Percentiles rank a stretch among this genome's conserved stretches.
Evolutionary conservation across 2,888 invertebrate species (phyloP).

Genomic region (Carpatolechia fugitivella): DNA sequence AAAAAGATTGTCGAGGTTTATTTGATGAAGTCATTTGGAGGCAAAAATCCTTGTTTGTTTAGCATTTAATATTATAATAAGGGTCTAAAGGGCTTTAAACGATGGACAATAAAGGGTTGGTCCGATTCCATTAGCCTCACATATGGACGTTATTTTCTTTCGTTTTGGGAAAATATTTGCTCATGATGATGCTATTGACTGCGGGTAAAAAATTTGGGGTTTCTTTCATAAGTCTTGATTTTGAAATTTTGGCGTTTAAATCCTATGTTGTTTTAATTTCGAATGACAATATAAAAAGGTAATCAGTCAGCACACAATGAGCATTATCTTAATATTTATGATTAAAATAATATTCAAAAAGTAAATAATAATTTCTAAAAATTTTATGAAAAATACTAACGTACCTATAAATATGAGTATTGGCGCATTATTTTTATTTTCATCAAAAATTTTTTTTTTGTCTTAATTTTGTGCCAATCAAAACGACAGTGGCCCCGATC

Average conservation of each 20-base stretch:
- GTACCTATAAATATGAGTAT: too few relatives aligned
- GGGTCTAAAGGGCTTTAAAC: constrained; percentile 58
- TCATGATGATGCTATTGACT: constrained; percentile 39
- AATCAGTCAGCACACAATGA: too few relatives aligned
- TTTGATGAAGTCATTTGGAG: constrained; percentile 63
- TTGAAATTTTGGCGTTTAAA: too few relatives aligned
- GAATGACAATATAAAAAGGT: too few relatives aligned
- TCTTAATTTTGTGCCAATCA: neutral
- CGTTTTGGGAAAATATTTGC: constrained; percentile 48
- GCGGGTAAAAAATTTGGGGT: constrained; percentile 33
- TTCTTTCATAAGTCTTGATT: too few relatives aligned
- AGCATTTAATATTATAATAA: constrained; percentile 76
- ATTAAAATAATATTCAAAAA: too few relatives aligned
- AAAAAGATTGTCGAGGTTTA: neutral
- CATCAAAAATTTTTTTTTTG: too few relatives aligned
- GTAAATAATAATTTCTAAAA: too few relatives aligned
- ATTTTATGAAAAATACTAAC: too few relatives aligned
- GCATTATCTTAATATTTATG: too few relatives aligned
- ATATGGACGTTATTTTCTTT: constrained; percentile 46
- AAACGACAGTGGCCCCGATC: constrained; percentile 32
- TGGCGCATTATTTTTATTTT: too few relatives aligned
- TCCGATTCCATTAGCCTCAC: constrained; percentile 58
- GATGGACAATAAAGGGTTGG: constrained; percentile 68
- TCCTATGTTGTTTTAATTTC: too few relatives aligned
- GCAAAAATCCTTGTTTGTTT: constrained; percentile 69